A percentile compares a stretch with the other conserved stretches of the same genome.
Evolutionary conservation across 1,140 invertebrate genomes (phyloP).

Genomic region (Babylonia areolata): DNA sequence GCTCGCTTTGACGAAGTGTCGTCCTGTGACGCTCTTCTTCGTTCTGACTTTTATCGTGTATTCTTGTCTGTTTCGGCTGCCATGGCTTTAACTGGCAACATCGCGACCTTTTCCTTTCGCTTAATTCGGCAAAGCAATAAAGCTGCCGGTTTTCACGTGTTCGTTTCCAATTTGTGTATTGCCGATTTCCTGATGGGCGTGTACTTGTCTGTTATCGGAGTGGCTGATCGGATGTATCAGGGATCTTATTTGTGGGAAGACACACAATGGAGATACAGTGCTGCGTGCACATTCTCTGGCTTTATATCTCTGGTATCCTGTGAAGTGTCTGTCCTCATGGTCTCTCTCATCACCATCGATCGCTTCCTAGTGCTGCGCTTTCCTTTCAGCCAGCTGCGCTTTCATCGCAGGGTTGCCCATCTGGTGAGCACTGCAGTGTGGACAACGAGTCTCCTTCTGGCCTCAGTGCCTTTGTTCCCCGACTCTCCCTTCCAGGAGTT

Average conservation of each 20-base stretch:
- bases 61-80: constrained; percentile 47
- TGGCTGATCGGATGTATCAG: constrained; percentile 26
- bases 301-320: background rate
- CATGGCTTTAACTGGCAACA: constrained; percentile 50
- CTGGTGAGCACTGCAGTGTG: background rate
- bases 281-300: background rate
- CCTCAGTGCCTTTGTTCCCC: constrained; percentile 27
- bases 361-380: constrained; percentile 11
- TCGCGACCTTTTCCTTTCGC: constrained; percentile 44
- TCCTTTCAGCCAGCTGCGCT: constrained; percentile 14
- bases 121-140: constrained; percentile 22
- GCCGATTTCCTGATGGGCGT: constrained; percentile 67
- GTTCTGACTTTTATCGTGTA: constrained; percentile 35
- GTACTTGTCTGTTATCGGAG: constrained; percentile 64
- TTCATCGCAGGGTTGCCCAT: background rate
- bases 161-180: constrained; percentile 55
- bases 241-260: constrained; percentile 53
- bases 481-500: constrained; percentile 38
- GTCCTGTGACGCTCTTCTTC: constrained; percentile 53
- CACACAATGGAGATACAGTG: background rate
- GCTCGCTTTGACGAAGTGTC: constrained; percentile 49
- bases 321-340: background rate
- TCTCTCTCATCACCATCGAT: constrained; percentile 5
- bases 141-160: constrained; percentile 37
- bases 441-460: background rate